A percentile compares a stretch with the other conserved stretches of the same genome.
phyloP scores from a whole-genome alignment of 1,140 invertebrate species.

The Rhopalosiphum maidis region DNA sequence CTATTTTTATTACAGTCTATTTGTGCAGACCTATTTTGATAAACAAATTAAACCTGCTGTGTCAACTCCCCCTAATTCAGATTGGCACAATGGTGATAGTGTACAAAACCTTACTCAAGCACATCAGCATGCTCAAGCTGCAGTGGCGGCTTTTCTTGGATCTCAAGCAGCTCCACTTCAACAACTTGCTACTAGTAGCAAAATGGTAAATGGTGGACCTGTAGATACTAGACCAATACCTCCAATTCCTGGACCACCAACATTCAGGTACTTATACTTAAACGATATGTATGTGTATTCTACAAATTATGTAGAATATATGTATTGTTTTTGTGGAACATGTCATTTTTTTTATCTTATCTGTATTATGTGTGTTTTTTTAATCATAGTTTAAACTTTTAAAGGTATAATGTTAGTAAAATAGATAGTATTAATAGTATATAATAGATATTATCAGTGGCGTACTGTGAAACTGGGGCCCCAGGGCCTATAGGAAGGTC shows the following conservation, averaged over 20 bases:
- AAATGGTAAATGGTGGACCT: slow-evolving; percentile 61
- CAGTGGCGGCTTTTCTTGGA: slow-evolving; percentile 62
- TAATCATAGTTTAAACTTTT: not conserved
- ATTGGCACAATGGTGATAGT: slow-evolving; percentile 64
- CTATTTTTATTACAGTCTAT: slow-evolving; percentile 61
- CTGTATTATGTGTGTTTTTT: not conserved
- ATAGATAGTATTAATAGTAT: not conserved
- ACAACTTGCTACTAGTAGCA: slow-evolving; percentile 53
- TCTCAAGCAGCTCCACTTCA: slow-evolving; percentile 63
- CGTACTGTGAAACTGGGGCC: not conserved
- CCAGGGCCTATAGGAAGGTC: fast-evolving
- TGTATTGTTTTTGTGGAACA: not conserved
- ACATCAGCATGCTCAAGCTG: slow-evolving; percentile 62
- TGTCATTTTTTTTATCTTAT: not conserved
- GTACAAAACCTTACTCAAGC: slow-evolving; percentile 64
- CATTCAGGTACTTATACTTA: slow-evolving; percentile 76
- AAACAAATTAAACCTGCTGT: slow-evolving; percentile 65
- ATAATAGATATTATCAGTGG: not conserved
- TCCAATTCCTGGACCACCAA: slow-evolving; percentile 74
- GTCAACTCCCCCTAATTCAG: slow-evolving; percentile 43
- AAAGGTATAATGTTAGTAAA: not conserved
- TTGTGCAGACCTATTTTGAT: slow-evolving; percentile 66
- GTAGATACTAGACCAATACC: slow-evolving; percentile 64
- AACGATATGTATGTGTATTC: not conserved
- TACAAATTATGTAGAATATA: not conserved